Percentiles rank a stretch among this genome's conserved stretches.
phyloP scores from a whole-genome alignment of 92 coral and sea anemone species.

The Actinostola sp. region DNA sequence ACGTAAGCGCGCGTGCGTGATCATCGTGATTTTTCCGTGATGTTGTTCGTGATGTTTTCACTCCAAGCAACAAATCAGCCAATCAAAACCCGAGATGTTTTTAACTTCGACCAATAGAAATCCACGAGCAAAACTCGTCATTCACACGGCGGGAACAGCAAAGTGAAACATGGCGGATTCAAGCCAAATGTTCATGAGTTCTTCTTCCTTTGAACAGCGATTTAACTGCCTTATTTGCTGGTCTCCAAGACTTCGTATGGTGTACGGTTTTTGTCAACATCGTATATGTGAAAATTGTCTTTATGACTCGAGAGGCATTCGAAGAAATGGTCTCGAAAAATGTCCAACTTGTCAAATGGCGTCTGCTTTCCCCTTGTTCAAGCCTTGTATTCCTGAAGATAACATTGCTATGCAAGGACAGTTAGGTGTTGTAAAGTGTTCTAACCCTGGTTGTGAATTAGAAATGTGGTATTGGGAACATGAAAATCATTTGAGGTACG shows the following conservation, averaged over 20 bases:
- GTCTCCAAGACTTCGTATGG: constrained; percentile 85
- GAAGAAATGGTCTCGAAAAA: constrained; percentile 76
- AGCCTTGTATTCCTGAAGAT: constrained; percentile 96
- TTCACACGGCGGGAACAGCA: constrained; percentile 63
- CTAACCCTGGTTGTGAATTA: constrained; percentile 67
- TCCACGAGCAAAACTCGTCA: neutral
- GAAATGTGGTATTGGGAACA: constrained; percentile 97
- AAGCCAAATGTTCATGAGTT: no score
- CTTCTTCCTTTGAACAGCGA: constrained; percentile 71
- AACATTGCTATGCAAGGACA: constrained; percentile 77
- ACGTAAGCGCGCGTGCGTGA: no score
- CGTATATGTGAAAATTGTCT: constrained; percentile 87
- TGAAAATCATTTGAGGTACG: constrained; percentile 74
- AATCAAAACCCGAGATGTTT: constrained; percentile 32
- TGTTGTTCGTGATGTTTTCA: constrained; percentile 27
- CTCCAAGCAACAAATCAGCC: constrained; percentile 54
- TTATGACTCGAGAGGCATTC: constrained; percentile 66
- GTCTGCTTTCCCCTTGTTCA: constrained; percentile 67
- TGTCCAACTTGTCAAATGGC: constrained; percentile 93
- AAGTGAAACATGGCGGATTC: constrained; percentile 36
- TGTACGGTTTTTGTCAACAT: constrained; percentile 97
- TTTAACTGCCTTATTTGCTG: constrained; percentile 91
- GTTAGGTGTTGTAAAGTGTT: constrained; percentile 81
- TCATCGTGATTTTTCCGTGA: no score
- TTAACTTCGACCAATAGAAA: constrained; percentile 52